phyloP scores from a whole-genome alignment of 1,140 invertebrate genomes.

The Notospermus geniculatus region DNA sequence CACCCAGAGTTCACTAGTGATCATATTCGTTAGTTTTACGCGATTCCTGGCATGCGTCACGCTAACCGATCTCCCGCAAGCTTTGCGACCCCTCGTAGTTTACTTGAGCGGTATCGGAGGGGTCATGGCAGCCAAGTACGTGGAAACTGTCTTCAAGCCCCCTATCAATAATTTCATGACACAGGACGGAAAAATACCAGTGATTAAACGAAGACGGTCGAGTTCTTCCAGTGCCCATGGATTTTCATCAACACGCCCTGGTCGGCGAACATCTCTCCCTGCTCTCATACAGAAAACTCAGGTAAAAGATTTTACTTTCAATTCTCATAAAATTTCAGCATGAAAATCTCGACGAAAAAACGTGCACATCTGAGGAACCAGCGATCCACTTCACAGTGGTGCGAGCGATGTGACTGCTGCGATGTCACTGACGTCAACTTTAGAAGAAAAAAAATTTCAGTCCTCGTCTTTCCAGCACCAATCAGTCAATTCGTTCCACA shows the following conservation, averaged over 20 bases:
- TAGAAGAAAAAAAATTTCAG: too few relatives aligned
- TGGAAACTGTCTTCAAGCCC: conserved; percentile 49
- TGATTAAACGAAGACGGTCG: conserved; percentile 50
- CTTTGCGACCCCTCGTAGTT: conserved; percentile 45
- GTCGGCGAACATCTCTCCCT: conserved; percentile 51
- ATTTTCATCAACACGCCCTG: conserved; percentile 41
- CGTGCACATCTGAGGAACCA: too few relatives aligned
- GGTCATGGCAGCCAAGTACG: conserved; percentile 53
- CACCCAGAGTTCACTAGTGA: conserved; percentile 44
- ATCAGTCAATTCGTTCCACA: too few relatives aligned
- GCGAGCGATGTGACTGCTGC: too few relatives aligned
- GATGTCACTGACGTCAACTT: too few relatives aligned
- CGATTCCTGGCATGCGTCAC: conserved; percentile 49
- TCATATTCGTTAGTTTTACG: conserved; percentile 48
- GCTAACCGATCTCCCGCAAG: conserved; percentile 41
- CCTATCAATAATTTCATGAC: conserved; percentile 45
- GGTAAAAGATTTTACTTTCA: too few relatives aligned
- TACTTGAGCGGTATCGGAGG: conserved; percentile 50
- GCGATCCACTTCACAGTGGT: too few relatives aligned
- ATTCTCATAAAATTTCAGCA: too few relatives aligned
- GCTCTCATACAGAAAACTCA: conserved; percentile 53
- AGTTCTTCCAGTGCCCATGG: conserved; percentile 45
- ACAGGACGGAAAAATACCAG: conserved; percentile 50
- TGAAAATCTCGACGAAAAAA: too few relatives aligned
- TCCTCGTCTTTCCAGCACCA: too few relatives aligned